These are phyloP conservation scores for Drosophila mojavensis DNA, from an alignment of 1,140 invertebrate species.

Conservation along the genomic window DNA sequence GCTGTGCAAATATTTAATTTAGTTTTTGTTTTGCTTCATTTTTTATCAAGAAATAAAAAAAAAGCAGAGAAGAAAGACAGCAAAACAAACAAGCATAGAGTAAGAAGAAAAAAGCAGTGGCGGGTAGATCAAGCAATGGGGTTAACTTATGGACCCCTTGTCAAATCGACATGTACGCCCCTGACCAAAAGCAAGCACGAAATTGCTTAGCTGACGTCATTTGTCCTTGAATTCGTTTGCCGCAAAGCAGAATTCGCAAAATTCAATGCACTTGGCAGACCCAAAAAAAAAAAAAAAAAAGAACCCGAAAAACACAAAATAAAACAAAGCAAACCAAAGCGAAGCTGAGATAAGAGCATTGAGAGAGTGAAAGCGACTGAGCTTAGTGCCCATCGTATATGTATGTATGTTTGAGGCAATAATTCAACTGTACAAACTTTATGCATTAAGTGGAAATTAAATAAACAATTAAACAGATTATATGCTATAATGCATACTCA, in stretches of 20 bases:
- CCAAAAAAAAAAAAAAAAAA: constrained; percentile 28
- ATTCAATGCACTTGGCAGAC: constrained; percentile 73
- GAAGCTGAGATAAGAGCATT: constrained; percentile 28
- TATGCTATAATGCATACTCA: not conserved
- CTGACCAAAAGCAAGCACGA: constrained; percentile 49
- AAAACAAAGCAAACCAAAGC: constrained; percentile 29
- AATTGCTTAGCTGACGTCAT: constrained; percentile 80
- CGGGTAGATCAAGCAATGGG: constrained; percentile 7
- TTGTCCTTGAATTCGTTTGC: constrained; percentile 81
- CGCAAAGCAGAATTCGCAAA: constrained; percentile 69
- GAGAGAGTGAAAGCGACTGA: constrained; percentile 34
- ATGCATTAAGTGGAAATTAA: not conserved
- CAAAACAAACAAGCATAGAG: constrained; percentile 49
- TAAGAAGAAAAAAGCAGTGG: constrained; percentile 44
- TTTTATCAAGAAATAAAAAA: constrained; percentile 32
- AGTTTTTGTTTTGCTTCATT: constrained; percentile 22
- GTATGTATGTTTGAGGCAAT: not conserved
- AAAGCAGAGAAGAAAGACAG: too few species aligned
- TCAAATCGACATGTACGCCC: constrained; percentile 36
- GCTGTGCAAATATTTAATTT: constrained; percentile 75
- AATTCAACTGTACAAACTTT: not conserved
- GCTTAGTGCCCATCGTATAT: constrained; percentile 20
- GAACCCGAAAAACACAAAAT: constrained; percentile 15
- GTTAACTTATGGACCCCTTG: constrained; percentile 16
- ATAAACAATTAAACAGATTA: not conserved